Base-by-base conservation (phyloP, 2,888 invertebrate genomes). In the Linnaemya tessellans region DNA sequence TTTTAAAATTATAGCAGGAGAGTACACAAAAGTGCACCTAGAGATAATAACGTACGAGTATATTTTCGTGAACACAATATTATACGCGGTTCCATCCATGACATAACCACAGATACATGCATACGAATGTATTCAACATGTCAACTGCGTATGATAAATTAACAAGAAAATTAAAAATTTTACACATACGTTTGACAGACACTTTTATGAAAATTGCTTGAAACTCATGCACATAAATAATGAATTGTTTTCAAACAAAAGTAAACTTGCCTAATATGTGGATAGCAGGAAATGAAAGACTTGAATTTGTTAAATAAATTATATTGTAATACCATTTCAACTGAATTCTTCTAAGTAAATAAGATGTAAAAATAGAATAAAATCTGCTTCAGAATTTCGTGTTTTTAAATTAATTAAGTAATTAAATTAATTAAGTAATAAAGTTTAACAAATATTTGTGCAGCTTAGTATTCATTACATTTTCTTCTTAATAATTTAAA, bases 61-160 rank as follows among this genome's bases (percentile, higher is more conserved):
- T n/a, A n/a, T n/a, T n/a, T 7, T 38, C 38, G 8, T 46, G 46
- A n/a, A 15, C n/a, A 0, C 9, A 9, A 49, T 10, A 1, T 18
- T 49, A 18, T 9, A 1, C 18, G 2, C 20, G 3, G 3, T 49
- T 7, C 35, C n/a, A n/a, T 58, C n/a, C 35, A 46, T 46, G 43
- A 65, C 15, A 15, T 13, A 67, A 30, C 30, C 2, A 3, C 30
- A 30, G 30, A 30, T 30, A 9, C n/a, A 43, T 30, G n/a, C n/a
- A 43, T 43, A 43, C 15, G 43, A 71, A 64, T 11, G n/a, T 5
- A 30, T 51, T 54, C 0, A 30, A 62, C 5, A 64, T 64, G 54
- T 62, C 62, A 71, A 22, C 1, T 46, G 30, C 30, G 54, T 79
- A 71, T 71, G 78, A 79, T 62, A 62, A 51, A 79, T 79, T 9